Evolutionary conservation across 2,888 invertebrate genomes (phyloP), one percentile per base, ranked within the genome.

Genomic region (Eupithecia subumbrata): DNA sequence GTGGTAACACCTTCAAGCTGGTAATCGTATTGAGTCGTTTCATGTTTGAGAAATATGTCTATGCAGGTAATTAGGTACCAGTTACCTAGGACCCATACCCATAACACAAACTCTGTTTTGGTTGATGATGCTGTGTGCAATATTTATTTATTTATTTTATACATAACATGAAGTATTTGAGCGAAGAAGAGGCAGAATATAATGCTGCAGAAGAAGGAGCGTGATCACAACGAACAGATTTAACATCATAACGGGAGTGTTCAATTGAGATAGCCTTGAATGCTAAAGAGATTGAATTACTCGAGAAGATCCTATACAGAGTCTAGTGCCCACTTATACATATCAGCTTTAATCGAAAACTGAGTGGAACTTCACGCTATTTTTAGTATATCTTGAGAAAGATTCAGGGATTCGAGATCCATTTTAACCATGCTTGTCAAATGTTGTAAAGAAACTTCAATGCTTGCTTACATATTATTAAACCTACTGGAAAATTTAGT

Each of bases 201-300:
- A 60, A 60, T 25, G 25, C 25, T 25, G 1, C 52, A 56, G 25
- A 25, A 14, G 14, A 22, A 60, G 12, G 12, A 25, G 4, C 25
- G 22, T 45, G 74, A 79, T 81, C 75, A 77, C 77, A 76, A 76
- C 52, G 69, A 71, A 71, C 37, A 72, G 77, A 78, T 79, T 82
- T 9, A 81, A 75, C 75, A 81, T 76, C 74, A 73, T 84, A 84
- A 83, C 82, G 82, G 82, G 78, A 81, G 74, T 78, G 43, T 74
- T 80, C 34, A 81, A 84, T 85, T 82, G 80, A 83, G 82, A 85
- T 82, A 72, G 69, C 79, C 81, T 82, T 81, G 71, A 84, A 67
- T 9, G 84, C 83, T 81, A 81, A n/a, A 81, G 80, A 77, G 77
- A 80, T 83, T 77, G 74, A 79, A 83, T 80, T 79, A 82, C 78